These are phyloP conservation scores for Scytalopus superciliaris DNA, from an alignment of 2,113 vertebrate genomes.

Conservation along the genomic window DNA sequence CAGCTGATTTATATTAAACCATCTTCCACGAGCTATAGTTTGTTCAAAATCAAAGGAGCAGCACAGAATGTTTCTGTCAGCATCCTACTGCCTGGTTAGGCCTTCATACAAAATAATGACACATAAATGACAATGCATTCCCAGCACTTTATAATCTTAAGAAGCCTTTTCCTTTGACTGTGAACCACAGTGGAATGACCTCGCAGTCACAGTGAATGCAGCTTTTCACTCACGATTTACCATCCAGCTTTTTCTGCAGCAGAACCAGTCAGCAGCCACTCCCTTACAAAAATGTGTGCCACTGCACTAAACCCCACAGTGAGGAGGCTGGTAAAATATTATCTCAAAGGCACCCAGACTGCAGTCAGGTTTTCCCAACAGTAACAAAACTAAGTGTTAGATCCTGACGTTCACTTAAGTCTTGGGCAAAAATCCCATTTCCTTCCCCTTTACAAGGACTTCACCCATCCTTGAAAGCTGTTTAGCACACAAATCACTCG, in stretches of 20 bases:
- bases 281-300: background rate
- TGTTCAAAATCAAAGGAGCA: background rate
- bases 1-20: background rate
- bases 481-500: background rate
- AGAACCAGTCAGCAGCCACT: background rate
- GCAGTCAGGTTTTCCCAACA: background rate
- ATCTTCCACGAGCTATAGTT: background rate
- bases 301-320: background rate
- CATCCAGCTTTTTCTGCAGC: background rate
- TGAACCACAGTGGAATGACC: background rate
- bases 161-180: background rate
- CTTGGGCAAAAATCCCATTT: background rate
- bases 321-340: background rate
- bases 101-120: background rate
- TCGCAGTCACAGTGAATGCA: background rate
- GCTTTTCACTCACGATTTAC: background rate
- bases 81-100: background rate
- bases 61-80: background rate
- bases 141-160: background rate
- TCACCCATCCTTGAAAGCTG: background rate
- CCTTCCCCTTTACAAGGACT: background rate
- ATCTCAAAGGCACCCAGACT: background rate
- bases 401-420: background rate
- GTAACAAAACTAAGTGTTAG: background rate
- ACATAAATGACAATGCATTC: background rate